Conservation (phyloP, 1,140 invertebrate species). For the Mya arenaria region DNA sequence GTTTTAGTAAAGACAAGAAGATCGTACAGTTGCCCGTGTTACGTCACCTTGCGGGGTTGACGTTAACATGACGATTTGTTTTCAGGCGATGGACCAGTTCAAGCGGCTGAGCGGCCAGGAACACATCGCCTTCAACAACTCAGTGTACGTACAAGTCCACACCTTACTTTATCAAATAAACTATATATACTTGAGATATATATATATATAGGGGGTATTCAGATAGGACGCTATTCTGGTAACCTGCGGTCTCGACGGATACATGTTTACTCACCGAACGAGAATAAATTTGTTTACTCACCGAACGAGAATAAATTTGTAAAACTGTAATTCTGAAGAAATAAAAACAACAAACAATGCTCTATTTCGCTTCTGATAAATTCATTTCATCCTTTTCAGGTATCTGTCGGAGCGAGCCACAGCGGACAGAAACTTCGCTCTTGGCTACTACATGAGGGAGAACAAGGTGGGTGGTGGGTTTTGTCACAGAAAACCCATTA, state of each 20-base stretch:
- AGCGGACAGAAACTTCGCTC: slow-evolving; percentile 97
- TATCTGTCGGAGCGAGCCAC: slow-evolving; percentile 97
- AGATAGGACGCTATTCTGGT: too few species aligned
- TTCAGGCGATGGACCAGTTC: slow-evolving; percentile 63
- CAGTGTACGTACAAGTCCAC: slow-evolving; percentile 84
- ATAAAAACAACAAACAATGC: too few species aligned
- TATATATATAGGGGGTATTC: too few species aligned
- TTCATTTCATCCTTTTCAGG: slow-evolving; percentile 78
- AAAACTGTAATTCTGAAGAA: too few species aligned
- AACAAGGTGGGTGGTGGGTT: slow-evolving; percentile 85
- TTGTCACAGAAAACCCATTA: neutral
- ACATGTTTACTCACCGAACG: too few species aligned
- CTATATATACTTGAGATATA: too few species aligned
- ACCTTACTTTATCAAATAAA: too few species aligned
- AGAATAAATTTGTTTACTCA: too few species aligned
- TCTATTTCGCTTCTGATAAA: too few species aligned
- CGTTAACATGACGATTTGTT: neutral
- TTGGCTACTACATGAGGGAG: slow-evolving; percentile 99
- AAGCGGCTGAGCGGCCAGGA: slow-evolving; percentile 92
- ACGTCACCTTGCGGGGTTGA: too few species aligned
- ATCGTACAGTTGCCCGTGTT: neutral
- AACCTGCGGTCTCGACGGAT: too few species aligned
- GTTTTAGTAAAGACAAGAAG: neutral
- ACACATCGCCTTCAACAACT: slow-evolving; percentile 97
- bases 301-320: too few species aligned